Conservation (phyloP, 2,888 invertebrate genomes). For the Oligia strigilis region DNA sequence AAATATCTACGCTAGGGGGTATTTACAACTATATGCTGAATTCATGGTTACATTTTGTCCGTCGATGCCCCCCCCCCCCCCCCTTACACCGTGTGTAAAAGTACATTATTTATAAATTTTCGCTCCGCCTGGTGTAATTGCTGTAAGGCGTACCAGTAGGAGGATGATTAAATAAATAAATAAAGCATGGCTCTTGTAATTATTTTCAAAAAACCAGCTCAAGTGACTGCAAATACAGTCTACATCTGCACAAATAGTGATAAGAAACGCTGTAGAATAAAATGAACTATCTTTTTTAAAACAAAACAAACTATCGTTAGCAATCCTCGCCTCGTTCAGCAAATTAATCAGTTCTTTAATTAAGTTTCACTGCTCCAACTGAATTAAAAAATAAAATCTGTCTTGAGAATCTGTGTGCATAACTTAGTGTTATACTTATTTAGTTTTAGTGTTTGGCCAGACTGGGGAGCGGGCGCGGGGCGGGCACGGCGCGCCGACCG, state of each 20-base stretch:
- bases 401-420: constrained; percentile 28
- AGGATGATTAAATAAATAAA: no score
- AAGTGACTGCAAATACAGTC: background rate
- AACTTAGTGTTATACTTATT: constrained; percentile 22
- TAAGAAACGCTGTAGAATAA: background rate
- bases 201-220: background rate
- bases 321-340: background rate
- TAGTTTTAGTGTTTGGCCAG: background rate
- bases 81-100: background rate
- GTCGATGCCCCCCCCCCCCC: background rate
- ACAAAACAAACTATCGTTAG: background rate
- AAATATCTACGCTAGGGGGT: background rate
- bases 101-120: background rate
- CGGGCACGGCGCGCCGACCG: no score
- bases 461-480: no score
- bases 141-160: no score
- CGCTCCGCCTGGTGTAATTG: no score
- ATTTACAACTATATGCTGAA: background rate
- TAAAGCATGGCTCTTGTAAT: background rate
- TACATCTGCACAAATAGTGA: background rate
- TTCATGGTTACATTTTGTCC: background rate
- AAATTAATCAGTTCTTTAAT: constrained; percentile 24
- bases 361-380: constrained; percentile 12
- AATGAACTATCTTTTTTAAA: background rate
- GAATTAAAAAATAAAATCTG: constrained; percentile 24